These are phyloP conservation scores for Choloepus didactylus DNA, from an alignment of 2,797 vertebrate species.

Conservation along the genomic window DNA sequence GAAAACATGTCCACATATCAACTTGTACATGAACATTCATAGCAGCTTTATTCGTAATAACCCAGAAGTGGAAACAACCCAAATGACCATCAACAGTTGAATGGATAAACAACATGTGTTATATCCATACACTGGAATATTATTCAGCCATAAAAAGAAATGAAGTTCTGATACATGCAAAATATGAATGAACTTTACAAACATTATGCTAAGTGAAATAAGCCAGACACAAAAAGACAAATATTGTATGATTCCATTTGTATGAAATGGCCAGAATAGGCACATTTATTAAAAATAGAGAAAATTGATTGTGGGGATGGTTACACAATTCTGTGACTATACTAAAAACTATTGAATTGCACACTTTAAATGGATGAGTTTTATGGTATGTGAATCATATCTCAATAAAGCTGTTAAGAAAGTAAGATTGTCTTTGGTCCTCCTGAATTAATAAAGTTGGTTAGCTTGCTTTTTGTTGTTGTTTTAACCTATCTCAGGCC, in stretches of 20 bases:
- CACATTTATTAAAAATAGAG: not conserved
- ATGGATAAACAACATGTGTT: not conserved
- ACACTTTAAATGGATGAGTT: not conserved
- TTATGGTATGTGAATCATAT: not conserved
- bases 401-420: not conserved
- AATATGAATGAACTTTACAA: not conserved
- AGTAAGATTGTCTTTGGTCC: not conserved
- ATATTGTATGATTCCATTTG: not conserved
- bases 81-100: not conserved
- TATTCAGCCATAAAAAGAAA: not conserved
- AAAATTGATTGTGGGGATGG: not conserved
- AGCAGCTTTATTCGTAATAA: not conserved
- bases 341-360: not conserved
- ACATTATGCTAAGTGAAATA: not conserved
- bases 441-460: not conserved
- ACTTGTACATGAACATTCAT: not conserved
- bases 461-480: not conserved
- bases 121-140: not conserved
- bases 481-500: not conserved
- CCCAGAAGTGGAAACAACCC: not conserved
- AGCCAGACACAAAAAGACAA: not conserved
- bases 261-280: constrained; percentile 13
- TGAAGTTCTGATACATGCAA: not conserved
- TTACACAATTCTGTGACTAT: not conserved
- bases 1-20: not conserved